Base-by-base conservation (phyloP, 1,140 invertebrate genomes). In the Bombus superbus region DNA sequence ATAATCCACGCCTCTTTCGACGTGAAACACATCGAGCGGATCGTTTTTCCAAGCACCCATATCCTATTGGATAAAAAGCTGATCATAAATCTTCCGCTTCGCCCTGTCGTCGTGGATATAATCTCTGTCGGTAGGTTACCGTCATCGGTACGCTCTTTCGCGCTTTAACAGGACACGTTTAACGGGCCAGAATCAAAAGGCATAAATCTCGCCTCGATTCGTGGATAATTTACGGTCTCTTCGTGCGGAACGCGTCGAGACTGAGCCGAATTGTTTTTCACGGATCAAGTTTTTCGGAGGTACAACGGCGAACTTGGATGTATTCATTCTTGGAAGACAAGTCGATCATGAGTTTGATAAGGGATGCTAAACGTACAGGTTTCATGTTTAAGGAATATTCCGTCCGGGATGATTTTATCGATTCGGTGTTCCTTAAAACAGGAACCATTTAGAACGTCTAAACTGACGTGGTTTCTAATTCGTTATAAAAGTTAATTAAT, bases 51-150 rank as follows among this genome's bases (percentile, higher is more conserved):
- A 68, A 11, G 5, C 42, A 47, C 42, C 62, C 44, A 68, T 47
- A 47, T 77, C 38, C 75, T 42, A 77, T 35, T 77, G 77, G 77
- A 79, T 79, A 79, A 79, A 42, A 79, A 42, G 22, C 15, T 15
- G 40, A 6, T 13, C 11, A 68, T 79, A 79, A 79, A 79, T 79
- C 77, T 79, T 47, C 32, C 32, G 77, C 9, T 68, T 25, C 28
- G 77, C n/a, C 42, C 62, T 79, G 77, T 66, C 77, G 62, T 47
- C 42, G 77, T 25, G 77, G 77, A 68, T 79, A 79, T 79, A 79
- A 79, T 79, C 77, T 79, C 62, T 66, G 62, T 47, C 62, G 59
- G 38, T 42, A 32, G 62, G 76, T 79, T 47, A 68, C 77, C 77
- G 62, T 47, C 77, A 68, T 79, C 62, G 77, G 35, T 42, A 68